Conservation (phyloP, 2,888 invertebrate species). For the Prenolepis imparis region DNA sequence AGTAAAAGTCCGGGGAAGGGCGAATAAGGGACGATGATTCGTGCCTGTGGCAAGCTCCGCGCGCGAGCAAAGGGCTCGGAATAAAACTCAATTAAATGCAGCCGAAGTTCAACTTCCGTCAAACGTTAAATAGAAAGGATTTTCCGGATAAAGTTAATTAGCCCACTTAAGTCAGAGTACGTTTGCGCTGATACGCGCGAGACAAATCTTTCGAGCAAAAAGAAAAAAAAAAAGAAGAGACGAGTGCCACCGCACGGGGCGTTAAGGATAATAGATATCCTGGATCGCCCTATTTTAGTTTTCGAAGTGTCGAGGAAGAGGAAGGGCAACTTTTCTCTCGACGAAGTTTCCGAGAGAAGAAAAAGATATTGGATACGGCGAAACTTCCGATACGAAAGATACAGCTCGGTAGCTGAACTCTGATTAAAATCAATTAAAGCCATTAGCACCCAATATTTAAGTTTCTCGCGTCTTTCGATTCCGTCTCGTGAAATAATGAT, state of each 20-base stretch:
- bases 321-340: slow-evolving; percentile 43
- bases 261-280: slow-evolving; percentile 55
- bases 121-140: slow-evolving; percentile 48
- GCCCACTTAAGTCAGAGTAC: slow-evolving; percentile 41
- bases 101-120: slow-evolving; percentile 47
- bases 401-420: slow-evolving; percentile 50
- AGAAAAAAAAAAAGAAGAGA: not conserved
- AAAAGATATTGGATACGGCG: slow-evolving; percentile 53
- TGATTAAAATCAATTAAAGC: slow-evolving; percentile 58
- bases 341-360: slow-evolving; percentile 41
- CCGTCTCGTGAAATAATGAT: slow-evolving; percentile 45
- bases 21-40: slow-evolving; percentile 6
- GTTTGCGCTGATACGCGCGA: slow-evolving; percentile 13
- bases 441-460: slow-evolving; percentile 57
- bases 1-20: slow-evolving; percentile 25
- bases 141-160: slow-evolving; percentile 49
- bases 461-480: slow-evolving; percentile 39
- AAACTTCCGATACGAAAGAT: slow-evolving; percentile 52
- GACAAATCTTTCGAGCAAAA: slow-evolving; percentile 2
- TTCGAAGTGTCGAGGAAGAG: slow-evolving; percentile 42
- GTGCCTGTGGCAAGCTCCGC: slow-evolving; percentile 43
- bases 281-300: slow-evolving; percentile 55
- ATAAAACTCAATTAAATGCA: slow-evolving; percentile 55
- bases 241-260: slow-evolving; percentile 6
- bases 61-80: slow-evolving; percentile 43